A percentile compares a stretch with the other conserved stretches of the same genome.
Conservation (phyloP, 2,797 vertebrate genomes). For the Halcyon badia region DNA sequence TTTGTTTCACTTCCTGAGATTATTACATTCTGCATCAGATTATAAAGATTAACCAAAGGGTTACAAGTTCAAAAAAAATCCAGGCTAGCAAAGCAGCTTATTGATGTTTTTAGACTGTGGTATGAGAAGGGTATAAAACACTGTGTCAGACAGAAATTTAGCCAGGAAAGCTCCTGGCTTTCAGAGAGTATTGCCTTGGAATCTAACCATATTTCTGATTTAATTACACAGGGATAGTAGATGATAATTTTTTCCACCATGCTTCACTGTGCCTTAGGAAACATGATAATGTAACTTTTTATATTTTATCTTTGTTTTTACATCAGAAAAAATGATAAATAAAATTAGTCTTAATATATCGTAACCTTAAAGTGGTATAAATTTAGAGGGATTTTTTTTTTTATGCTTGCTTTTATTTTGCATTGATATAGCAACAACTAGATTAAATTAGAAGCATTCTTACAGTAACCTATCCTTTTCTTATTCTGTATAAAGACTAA, state of each 20-base stretch:
- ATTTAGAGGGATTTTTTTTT: background rate
- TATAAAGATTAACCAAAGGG: conserved; percentile 59
- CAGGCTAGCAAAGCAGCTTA: conserved; percentile 64
- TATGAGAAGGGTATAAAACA: background rate
- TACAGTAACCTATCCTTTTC: background rate
- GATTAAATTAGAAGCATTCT: background rate
- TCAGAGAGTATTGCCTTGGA: background rate
- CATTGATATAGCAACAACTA: background rate
- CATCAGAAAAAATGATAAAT: background rate
- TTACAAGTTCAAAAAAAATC: conserved; percentile 20
- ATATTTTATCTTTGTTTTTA: background rate
- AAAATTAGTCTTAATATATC: background rate
- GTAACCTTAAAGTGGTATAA: background rate
- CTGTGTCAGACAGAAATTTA: conserved; percentile 4
- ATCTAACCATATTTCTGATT: conserved; percentile 26
- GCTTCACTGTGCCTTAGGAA: background rate
- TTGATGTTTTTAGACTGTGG: conserved; percentile 34
- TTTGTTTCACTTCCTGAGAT: conserved; percentile 54
- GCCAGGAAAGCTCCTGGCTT: background rate
- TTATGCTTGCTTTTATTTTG: background rate
- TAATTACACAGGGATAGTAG: background rate
- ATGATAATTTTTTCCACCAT: background rate
- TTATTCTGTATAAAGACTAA: background rate
- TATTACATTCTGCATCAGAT: conserved; percentile 55
- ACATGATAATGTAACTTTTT: background rate